Evolutionary conservation across 1,140 invertebrate genomes (phyloP).

Genomic region (Micrasema longulum): DNA sequence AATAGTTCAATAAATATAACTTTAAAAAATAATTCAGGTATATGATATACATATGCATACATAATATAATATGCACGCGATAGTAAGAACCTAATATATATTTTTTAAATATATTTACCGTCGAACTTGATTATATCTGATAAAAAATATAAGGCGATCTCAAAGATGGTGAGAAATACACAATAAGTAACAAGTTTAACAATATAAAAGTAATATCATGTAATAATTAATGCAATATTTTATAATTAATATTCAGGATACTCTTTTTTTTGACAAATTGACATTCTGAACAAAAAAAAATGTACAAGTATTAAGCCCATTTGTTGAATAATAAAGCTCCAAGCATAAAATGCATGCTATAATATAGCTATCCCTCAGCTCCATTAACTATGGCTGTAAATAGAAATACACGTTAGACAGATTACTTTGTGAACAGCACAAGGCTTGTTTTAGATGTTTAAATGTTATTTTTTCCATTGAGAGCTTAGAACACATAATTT

Average conservation of each 20-base stretch:
- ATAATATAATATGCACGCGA: no score
- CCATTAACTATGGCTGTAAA: conserved; percentile 46
- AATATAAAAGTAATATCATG: no score
- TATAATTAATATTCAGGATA: background rate
- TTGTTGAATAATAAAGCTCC: conserved; percentile 32
- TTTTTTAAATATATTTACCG: no score
- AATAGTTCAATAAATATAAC: no score
- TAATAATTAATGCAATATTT: no score
- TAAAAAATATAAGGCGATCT: no score
- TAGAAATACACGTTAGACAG: conserved; percentile 47
- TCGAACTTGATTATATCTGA: no score
- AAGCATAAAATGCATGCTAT: conserved; percentile 44
- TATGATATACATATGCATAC: no score
- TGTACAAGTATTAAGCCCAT: conserved; percentile 37
- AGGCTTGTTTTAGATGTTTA: conserved; percentile 35
- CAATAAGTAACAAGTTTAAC: no score
- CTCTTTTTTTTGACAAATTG: background rate
- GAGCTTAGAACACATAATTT: conserved; percentile 45
- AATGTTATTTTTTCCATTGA: conserved; percentile 37
- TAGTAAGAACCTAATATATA: no score
- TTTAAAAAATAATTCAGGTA: no score
- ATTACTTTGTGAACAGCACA: conserved; percentile 25
- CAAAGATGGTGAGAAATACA: no score
- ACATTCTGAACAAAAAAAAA: conserved; percentile 20
- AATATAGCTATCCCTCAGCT: conserved; percentile 40